Conservation (phyloP, 1,140 invertebrate genomes). For the Pentalonia nigronervosa region DNA sequence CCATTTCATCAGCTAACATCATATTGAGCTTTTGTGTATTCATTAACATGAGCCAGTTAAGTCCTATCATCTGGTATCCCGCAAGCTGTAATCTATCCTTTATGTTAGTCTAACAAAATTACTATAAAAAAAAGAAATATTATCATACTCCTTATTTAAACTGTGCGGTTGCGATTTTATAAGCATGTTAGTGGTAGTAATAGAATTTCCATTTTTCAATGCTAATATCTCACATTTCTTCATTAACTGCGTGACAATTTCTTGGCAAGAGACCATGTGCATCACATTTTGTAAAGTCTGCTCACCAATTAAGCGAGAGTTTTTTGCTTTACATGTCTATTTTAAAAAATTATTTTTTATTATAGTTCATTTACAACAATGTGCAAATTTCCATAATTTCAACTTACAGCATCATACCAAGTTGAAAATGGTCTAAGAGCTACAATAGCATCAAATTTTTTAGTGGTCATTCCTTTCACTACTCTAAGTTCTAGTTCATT, state of each 20-base stretch:
- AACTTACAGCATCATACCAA: slow-evolving; percentile 76
- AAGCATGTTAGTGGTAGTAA: slow-evolving; percentile 72
- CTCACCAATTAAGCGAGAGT: slow-evolving; percentile 72
- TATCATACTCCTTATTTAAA: slow-evolving; percentile 67
- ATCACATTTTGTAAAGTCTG: slow-evolving; percentile 78
- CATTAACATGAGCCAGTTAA: slow-evolving; percentile 93
- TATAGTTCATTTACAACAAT: not conserved
- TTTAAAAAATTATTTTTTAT: slow-evolving; percentile 1
- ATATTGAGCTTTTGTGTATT: slow-evolving; percentile 89
- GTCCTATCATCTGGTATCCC: slow-evolving; percentile 89
- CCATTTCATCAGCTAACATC: slow-evolving; percentile 94
- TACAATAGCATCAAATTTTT: slow-evolving; percentile 76
- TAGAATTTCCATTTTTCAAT: slow-evolving; percentile 74
- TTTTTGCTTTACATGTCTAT: slow-evolving; percentile 74
- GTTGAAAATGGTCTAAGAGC: slow-evolving; percentile 73
- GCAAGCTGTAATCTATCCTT: slow-evolving; percentile 74
- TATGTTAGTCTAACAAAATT: slow-evolving; percentile 61
- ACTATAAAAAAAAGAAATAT: not conserved
- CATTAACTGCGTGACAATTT: slow-evolving; percentile 75
- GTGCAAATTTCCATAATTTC: not conserved
- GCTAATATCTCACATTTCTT: slow-evolving; percentile 78
- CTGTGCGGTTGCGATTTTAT: slow-evolving; percentile 74
- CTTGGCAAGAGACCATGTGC: slow-evolving; percentile 73
- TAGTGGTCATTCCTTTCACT: slow-evolving; percentile 75
- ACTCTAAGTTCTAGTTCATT: slow-evolving; percentile 72